Percentiles rank a stretch among this genome's conserved stretches.
Evolutionary conservation across 2,888 invertebrate species (phyloP).

Genomic region (Ashinkailepas kermadecensis): DNA sequence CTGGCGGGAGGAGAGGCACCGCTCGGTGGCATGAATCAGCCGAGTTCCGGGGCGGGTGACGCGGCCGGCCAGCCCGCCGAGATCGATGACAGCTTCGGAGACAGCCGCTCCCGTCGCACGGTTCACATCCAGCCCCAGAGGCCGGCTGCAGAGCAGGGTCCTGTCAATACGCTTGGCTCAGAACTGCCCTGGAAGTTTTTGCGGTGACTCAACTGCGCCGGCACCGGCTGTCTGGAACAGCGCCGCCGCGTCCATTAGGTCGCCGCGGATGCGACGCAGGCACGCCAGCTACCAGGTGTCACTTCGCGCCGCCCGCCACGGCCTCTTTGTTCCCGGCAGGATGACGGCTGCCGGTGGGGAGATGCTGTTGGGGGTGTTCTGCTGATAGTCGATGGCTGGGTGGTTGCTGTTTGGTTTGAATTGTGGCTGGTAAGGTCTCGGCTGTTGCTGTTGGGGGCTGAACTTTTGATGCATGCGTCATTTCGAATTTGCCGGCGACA

Average conservation of each 20-base stretch:
- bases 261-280: not conserved
- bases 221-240: too few relatives aligned
- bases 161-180: too few relatives aligned
- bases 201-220: too few relatives aligned
- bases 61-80: not conserved
- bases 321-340: not conserved
- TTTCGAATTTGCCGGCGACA: too few relatives aligned
- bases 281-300: constrained; percentile 1
- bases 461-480: too few relatives aligned
- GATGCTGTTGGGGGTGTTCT: too few relatives aligned
- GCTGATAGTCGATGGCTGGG: too few relatives aligned
- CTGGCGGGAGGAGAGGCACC: not conserved
- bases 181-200: too few relatives aligned
- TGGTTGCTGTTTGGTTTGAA: too few relatives aligned
- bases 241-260: not conserved
- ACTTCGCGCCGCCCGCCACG: not conserved
- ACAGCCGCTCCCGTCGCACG: not conserved
- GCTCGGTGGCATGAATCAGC: constrained; percentile 1
- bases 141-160: too few relatives aligned
- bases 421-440: too few relatives aligned
- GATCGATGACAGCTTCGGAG: constrained; percentile 6
- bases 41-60: not conserved
- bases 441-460: too few relatives aligned
- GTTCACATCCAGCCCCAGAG: not conserved
- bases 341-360: not conserved